Base-by-base conservation (phyloP, 1,140 invertebrate genomes). In the Spodoptera litura region DNA sequence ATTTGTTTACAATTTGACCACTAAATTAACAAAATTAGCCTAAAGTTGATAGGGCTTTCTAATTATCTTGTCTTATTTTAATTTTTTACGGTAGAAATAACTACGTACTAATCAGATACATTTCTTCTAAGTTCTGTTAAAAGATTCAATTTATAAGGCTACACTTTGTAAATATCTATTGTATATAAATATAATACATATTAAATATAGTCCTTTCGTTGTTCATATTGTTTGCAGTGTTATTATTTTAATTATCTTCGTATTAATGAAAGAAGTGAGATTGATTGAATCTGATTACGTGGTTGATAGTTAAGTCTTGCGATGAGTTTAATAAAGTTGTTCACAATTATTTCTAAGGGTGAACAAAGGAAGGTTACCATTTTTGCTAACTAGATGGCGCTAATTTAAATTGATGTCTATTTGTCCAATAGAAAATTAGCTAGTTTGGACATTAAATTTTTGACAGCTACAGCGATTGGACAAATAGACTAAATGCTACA, bases 201-300 rank as follows among this genome's bases (percentile, higher is more conserved):
- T 55, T 20, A 70, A 62, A 44, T 15, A 66, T 49, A 31, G 6
- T 66, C 13, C 15, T 53, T 66, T 70, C 38, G 68, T 71, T 71
- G 31, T 71, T 56, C 15, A 71, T 71, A 71, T 71, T 38, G 68
- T 71, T 71, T 71, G 68, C 68, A 71, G 68, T 71, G 68, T 71
- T 71, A 52, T 71, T 71, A n/a, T 44, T 44, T 9, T 44, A 44
- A 44, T 44, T 44, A 44, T 44, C 38, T 44, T 56, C 52, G 51
- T 71, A n/a, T 71, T 55, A 71, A 71, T 53, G 70, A 38, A 72
- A 38, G n/a, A 72, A 27, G 31, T 74, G 71, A 56, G 71, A 74
- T 74, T 61, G 53, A 49, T 44, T 74, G 71, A 74, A 74, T 74
- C 71, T 74, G 71, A 56, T 44, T 44, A 13, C 12, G 66, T 52